phyloP scores from a whole-genome alignment of 2,888 invertebrate species.

The Altica lythri region DNA sequence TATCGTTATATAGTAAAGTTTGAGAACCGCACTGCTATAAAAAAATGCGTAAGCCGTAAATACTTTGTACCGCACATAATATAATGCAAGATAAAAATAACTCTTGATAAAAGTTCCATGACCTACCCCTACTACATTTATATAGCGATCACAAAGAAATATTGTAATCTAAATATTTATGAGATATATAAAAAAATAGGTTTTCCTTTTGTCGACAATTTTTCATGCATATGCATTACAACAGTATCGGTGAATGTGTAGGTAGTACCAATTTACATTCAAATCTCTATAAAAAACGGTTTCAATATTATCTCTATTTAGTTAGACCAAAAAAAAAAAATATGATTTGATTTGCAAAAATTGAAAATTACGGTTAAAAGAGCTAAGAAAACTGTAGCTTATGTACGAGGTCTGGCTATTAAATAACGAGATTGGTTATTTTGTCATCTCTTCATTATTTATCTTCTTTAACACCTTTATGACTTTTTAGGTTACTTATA shows the following conservation, averaged over 20 bases:
- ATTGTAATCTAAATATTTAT: conserved; percentile 45
- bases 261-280: conserved; percentile 4
- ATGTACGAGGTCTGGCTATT: no score
- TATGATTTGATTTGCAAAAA: no score
- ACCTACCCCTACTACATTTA: conserved; percentile 49
- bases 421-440: no score
- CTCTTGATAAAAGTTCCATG: conserved; percentile 55
- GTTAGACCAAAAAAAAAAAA: no score
- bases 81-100: conserved; percentile 45
- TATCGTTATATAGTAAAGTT: conserved; percentile 23
- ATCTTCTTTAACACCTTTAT: no score
- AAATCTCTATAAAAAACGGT: no score
- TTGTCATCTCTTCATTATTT: no score
- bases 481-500: no score
- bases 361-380: no score
- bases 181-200: conserved; percentile 30
- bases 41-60: conserved; percentile 36
- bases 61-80: conserved; percentile 26
- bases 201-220: conserved; percentile 36
- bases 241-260: conserved; percentile 2
- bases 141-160: conserved; percentile 43
- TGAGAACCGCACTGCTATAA: conserved; percentile 35
- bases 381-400: no score
- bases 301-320: no score
- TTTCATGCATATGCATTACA: conserved; percentile 30